Percentiles rank a stretch among this genome's conserved stretches.
phyloP scores from a whole-genome alignment of 1,140 invertebrate genomes.

The Tenebrio molitor region DNA sequence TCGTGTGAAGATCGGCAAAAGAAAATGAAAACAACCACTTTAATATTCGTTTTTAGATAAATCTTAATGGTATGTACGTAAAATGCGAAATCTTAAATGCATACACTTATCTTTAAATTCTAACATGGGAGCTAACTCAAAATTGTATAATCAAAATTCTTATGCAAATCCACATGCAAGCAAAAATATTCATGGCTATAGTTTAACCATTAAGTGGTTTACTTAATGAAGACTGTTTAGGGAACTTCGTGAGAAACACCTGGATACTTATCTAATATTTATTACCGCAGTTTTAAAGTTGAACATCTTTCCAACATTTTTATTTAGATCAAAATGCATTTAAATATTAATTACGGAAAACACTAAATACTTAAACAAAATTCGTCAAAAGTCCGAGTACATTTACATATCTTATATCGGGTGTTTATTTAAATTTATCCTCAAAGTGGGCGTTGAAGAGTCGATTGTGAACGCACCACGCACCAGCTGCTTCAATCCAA shows the following conservation, averaged over 20 bases:
- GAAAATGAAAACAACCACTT: too few relatives aligned
- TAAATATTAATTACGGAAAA: too few relatives aligned
- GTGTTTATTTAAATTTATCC: too few relatives aligned
- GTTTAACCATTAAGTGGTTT: slow-evolving; percentile 26
- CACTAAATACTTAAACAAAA: neutral
- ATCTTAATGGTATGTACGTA: too few relatives aligned
- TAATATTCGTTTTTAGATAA: too few relatives aligned
- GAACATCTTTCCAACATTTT: slow-evolving; percentile 4
- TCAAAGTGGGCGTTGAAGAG: too few relatives aligned
- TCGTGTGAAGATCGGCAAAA: too few relatives aligned
- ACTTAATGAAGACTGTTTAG: slow-evolving; percentile 17
- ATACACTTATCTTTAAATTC: neutral
- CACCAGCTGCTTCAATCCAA: too few relatives aligned
- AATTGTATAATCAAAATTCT: slow-evolving; percentile 6
- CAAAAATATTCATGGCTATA: slow-evolving; percentile 1
- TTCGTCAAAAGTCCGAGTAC: neutral
- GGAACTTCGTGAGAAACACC: slow-evolving; percentile 17
- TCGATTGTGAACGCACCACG: too few relatives aligned
- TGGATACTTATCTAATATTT: slow-evolving; percentile 35
- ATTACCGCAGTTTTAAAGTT: slow-evolving; percentile 11
- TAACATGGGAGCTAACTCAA: neutral
- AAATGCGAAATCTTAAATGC: neutral
- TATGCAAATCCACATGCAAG: slow-evolving; percentile 1
- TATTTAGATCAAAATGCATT: too few relatives aligned
- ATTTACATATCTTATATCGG: too few relatives aligned